phyloP scores from a whole-genome alignment of 2,113 vertebrate species.

The Ceyx melanurus region DNA sequence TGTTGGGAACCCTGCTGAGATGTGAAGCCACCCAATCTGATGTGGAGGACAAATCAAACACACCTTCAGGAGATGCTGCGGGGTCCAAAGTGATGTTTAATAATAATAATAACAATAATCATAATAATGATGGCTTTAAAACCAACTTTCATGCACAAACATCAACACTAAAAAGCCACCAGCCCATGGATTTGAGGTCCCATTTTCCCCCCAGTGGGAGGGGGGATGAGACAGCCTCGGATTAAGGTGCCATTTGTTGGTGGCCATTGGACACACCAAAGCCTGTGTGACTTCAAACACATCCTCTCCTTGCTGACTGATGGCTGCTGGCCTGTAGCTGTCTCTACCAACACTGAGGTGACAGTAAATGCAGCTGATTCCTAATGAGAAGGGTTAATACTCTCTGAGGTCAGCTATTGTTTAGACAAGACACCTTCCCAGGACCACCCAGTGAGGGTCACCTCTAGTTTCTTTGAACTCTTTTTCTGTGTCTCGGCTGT shows the following conservation, averaged over 20 bases:
- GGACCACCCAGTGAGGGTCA: neutral
- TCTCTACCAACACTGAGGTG: neutral
- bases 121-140: neutral
- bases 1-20: no score
- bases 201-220: neutral
- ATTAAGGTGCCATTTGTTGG: rapidly evolving
- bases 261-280: rapidly evolving
- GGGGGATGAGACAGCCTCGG: neutral
- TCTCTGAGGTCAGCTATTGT: neutral
- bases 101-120: neutral
- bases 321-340: neutral
- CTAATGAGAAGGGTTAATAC: neutral
- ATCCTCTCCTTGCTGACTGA: neutral
- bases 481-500: neutral
- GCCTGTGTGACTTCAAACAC: neutral
- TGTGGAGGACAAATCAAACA: rapidly evolving
- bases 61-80: rapidly evolving
- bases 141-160: rapidly evolving
- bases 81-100: neutral
- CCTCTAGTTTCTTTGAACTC: neutral
- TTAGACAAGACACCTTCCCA: neutral
- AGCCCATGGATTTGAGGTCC: neutral
- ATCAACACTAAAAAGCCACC: neutral
- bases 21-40: neutral
- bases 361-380: neutral